These are phyloP conservation scores for Diploscapter pachys DNA, from an alignment of 1,140 invertebrate genomes.

Conservation along the genomic window DNA sequence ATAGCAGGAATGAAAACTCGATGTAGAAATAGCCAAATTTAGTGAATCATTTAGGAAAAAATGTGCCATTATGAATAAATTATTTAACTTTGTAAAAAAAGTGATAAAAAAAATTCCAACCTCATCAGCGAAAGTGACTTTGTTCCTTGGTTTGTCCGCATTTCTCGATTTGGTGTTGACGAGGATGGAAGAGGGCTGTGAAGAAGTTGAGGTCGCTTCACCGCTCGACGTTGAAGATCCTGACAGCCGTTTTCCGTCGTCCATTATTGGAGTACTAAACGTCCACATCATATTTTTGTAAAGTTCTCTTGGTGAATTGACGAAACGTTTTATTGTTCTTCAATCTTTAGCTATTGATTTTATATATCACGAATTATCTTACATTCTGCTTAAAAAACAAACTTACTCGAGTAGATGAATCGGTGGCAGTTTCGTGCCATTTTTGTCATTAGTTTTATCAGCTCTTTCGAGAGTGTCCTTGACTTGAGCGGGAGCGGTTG, in stretches of 20 bases:
- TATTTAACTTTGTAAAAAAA: not conserved
- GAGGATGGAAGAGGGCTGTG: conserved; percentile 23
- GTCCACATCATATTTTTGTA: not conserved
- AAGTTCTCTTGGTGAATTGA: not conserved
- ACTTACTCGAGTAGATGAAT: no score
- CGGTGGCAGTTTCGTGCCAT: no score
- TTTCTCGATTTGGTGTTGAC: conserved; percentile 3
- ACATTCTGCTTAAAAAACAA: no score
- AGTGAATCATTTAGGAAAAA: no score
- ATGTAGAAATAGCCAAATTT: not conserved
- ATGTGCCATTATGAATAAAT: not conserved
- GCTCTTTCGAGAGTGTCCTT: no score
- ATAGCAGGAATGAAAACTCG: conserved; percentile 1
- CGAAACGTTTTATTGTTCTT: no score
- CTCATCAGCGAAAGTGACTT: conserved; percentile 35
- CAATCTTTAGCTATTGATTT: no score
- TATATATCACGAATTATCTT: no score
- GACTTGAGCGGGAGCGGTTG: conserved; percentile 40
- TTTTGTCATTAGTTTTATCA: no score
- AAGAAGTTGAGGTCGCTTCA: conserved; percentile 5
- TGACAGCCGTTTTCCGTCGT: conserved; percentile 12
- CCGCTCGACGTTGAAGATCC: conserved; percentile 9
- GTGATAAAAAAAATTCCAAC: conserved; percentile 26
- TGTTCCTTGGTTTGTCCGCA: conserved; percentile 5
- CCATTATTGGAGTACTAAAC: not conserved